phyloP scores from a whole-genome alignment of 2,113 vertebrate genomes.

The Paracanthobrama guichenoti region DNA sequence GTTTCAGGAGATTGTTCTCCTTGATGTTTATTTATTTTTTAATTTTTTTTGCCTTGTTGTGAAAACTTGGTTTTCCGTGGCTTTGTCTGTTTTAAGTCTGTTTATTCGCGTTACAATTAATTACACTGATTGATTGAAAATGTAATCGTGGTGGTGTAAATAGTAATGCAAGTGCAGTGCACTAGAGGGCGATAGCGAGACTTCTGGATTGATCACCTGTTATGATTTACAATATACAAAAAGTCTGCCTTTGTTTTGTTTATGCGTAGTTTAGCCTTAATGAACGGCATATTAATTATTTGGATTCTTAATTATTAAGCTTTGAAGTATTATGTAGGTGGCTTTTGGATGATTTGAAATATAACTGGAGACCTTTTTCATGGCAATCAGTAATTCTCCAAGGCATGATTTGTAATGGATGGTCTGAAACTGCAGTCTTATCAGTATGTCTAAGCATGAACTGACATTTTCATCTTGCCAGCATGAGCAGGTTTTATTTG shows the following conservation, averaged over 20 bases:
- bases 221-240: background rate
- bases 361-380: background rate
- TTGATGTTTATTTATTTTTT: too few relatives aligned
- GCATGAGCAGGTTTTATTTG: background rate
- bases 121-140: background rate
- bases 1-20: background rate
- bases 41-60: background rate
- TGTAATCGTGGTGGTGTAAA: background rate
- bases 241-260: background rate
- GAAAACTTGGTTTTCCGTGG: background rate
- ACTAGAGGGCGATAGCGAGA: conserved; percentile 4
- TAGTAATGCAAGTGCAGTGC: background rate
- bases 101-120: conserved; percentile 6
- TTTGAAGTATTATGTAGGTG: background rate
- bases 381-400: background rate
- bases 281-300: background rate
- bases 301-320: background rate
- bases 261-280: background rate
- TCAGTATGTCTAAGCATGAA: background rate
- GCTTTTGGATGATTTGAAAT: background rate
- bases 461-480: background rate
- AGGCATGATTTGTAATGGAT: background rate
- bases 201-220: background rate
- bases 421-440: background rate
- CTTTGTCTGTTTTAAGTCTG: background rate